Percentiles rank a stretch among this genome's conserved stretches.
Conservation (phyloP, 2,113 vertebrate genomes). For the Protobothrops flavoviridis region DNA sequence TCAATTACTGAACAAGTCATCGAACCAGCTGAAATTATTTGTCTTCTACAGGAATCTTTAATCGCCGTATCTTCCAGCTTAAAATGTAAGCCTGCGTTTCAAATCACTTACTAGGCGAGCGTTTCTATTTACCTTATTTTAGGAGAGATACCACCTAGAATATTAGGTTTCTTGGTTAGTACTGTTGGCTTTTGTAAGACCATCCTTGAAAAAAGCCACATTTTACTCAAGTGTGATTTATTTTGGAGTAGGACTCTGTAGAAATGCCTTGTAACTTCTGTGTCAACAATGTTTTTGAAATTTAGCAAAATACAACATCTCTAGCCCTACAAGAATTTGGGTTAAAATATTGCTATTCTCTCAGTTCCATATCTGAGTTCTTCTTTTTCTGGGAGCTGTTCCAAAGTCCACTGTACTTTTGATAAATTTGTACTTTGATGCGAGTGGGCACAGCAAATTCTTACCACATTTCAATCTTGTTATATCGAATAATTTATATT, state of each 20-base stretch:
- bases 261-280: not conserved
- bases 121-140: not conserved
- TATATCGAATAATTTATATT: not conserved
- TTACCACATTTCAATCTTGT: not conserved
- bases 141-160: not conserved
- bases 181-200: not conserved
- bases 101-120: conserved; percentile 42
- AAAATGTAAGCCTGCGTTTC: conserved; percentile 36
- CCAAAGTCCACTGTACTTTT: not conserved
- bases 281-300: not conserved
- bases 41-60: conserved; percentile 11
- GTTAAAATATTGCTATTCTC: conserved; percentile 1
- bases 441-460: not conserved
- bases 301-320: not conserved
- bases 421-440: not conserved
- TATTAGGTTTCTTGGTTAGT: not conserved
- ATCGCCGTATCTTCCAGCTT: conserved; percentile 34
- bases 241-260: not conserved
- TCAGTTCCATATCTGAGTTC: not conserved
- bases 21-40: conserved; percentile 23
- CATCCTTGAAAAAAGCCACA: not conserved
- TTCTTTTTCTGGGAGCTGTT: not conserved
- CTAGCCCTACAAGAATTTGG: not conserved
- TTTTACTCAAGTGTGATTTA: not conserved
- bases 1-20: conserved; percentile 37